These are phyloP conservation scores for Hypotaenidia philippensis DNA, from an alignment of 2,797 vertebrate genomes.

Conservation along the genomic window DNA sequence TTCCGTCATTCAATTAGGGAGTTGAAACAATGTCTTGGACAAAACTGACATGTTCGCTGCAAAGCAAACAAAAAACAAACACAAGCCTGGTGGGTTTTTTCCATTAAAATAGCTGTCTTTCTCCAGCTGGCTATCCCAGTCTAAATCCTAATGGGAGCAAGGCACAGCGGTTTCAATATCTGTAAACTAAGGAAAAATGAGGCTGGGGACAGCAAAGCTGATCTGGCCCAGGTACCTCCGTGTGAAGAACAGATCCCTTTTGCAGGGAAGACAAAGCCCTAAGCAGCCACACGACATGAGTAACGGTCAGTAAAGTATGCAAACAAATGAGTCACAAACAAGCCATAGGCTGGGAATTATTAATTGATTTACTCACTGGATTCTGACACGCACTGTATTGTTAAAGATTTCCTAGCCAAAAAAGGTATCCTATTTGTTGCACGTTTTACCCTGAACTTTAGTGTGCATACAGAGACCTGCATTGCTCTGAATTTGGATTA, in stretches of 20 bases:
- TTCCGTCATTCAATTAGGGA: constrained; percentile 52
- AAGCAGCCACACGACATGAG: background rate
- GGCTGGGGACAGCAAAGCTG: background rate
- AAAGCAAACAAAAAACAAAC: constrained; percentile 59
- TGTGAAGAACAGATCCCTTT: background rate
- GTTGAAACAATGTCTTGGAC: constrained; percentile 70
- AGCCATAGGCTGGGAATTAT: background rate
- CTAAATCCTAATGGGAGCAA: constrained; percentile 13
- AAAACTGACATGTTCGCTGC: constrained; percentile 20
- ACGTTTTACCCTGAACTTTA: background rate
- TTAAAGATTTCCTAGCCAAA: constrained; percentile 7
- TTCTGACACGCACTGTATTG: background rate
- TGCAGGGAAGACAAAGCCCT: background rate
- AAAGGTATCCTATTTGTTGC: background rate
- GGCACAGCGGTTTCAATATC: background rate
- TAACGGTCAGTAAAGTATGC: background rate
- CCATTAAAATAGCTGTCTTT: constrained; percentile 42
- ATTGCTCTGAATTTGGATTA: background rate
- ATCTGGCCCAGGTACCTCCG: background rate
- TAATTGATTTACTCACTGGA: constrained; percentile 2
- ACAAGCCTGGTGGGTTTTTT: constrained; percentile 38
- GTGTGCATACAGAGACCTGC: background rate
- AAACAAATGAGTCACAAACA: constrained; percentile 30
- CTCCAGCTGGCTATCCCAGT: constrained; percentile 16
- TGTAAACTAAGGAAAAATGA: background rate